Percentiles rank a stretch among this genome's conserved stretches.
Evolutionary conservation across 2,888 invertebrate species (phyloP).

Genomic region (Lydus trimaculatus): DNA sequence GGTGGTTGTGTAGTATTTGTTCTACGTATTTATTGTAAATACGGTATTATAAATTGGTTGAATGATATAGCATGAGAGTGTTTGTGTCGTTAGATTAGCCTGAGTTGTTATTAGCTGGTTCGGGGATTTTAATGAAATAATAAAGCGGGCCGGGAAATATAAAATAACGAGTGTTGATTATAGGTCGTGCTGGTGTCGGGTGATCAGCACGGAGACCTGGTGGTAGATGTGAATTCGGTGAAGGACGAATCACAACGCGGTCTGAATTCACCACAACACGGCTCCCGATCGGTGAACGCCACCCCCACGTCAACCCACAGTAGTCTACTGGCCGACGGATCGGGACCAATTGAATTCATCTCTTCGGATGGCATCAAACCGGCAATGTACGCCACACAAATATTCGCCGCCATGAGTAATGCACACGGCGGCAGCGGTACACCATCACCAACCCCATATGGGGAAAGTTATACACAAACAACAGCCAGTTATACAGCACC

Average conservation of each 20-base stretch:
- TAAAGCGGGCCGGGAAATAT: slow-evolving; percentile 19
- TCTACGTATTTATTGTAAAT: neutral
- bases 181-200: slow-evolving; percentile 62
- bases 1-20: neutral
- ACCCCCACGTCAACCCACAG: slow-evolving; percentile 71
- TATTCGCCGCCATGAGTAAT: slow-evolving; percentile 69
- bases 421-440: slow-evolving; percentile 64
- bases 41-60: neutral
- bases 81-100: slow-evolving; percentile 11
- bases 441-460: slow-evolving; percentile 70
- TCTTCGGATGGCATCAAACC: slow-evolving; percentile 63
- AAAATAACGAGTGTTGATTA: slow-evolving; percentile 48
- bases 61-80: slow-evolving; percentile 4
- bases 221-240: slow-evolving; percentile 65
- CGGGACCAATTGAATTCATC: slow-evolving; percentile 62
- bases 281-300: slow-evolving; percentile 72
- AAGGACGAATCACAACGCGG: slow-evolving; percentile 68
- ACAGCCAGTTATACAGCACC: slow-evolving; percentile 56
- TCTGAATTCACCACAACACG: slow-evolving; percentile 70
- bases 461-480: slow-evolving; percentile 17
- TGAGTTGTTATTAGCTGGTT: slow-evolving; percentile 14
- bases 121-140: slow-evolving; percentile 13
- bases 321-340: slow-evolving; percentile 67
- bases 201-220: slow-evolving; percentile 58
- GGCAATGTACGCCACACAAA: slow-evolving; percentile 73